Percentiles rank a stretch among this genome's conserved stretches.
These are phyloP conservation scores for Paracentrotus lividus DNA, from an alignment of 53 echinoderm and acorn worm species.

Conservation along the genomic window DNA sequence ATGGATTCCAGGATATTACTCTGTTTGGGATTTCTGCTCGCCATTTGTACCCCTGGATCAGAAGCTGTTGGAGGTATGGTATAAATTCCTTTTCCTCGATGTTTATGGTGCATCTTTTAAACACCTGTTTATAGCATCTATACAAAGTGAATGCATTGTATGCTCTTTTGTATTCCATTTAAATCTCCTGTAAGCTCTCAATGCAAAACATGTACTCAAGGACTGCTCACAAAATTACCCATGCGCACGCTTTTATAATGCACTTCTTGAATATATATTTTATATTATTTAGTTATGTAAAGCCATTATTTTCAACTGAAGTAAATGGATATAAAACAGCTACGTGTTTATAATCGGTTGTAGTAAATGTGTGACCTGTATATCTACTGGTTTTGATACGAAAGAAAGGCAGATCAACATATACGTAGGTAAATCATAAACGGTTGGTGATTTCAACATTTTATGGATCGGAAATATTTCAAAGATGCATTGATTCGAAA, in stretches of 20 bases:
- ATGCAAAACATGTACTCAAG: neutral
- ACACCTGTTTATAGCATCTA: neutral
- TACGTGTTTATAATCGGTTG: no score
- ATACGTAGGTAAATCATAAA: no score
- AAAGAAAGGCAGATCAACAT: no score
- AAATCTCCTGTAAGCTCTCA: slow-evolving; percentile 1
- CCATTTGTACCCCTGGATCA: neutral
- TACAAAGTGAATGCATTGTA: slow-evolving; percentile 10
- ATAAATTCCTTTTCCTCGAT: neutral
- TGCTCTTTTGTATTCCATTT: slow-evolving; percentile 30
- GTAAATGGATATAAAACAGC: no score
- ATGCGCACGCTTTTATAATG: neutral
- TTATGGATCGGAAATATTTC: no score
- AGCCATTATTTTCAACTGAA: no score
- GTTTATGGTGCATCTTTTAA: slow-evolving; percentile 33
- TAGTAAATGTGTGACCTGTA: no score
- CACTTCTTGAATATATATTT: neutral
- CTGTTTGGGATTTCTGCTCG: neutral
- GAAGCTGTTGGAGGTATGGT: slow-evolving; percentile 39
- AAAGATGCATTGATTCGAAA: no score
- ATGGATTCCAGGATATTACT: slow-evolving; percentile 34
- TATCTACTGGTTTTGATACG: no score
- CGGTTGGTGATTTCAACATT: no score
- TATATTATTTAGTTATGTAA: no score
- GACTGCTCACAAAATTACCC: neutral